phyloP scores from a whole-genome alignment of 2,113 vertebrate species.

The Hyperopisus bebe region DNA sequence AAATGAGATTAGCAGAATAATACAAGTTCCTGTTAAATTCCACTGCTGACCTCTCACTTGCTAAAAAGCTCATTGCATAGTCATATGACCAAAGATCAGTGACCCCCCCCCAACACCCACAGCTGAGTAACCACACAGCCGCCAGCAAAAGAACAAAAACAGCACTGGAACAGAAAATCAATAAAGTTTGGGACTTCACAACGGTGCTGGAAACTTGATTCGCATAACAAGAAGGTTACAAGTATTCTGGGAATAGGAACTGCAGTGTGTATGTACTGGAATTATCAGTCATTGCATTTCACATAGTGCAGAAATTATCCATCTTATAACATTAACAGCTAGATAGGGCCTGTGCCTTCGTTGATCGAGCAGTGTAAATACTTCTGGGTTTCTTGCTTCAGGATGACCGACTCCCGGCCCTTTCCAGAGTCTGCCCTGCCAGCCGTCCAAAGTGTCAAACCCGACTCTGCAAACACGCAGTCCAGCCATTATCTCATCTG shows the following conservation, averaged over 20 bases:
- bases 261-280: neutral
- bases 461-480: conserved; percentile 3
- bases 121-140: neutral
- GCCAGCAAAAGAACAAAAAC: neutral
- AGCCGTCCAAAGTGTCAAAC: neutral
- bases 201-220: neutral
- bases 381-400: neutral
- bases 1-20: neutral
- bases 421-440: neutral
- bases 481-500: neutral
- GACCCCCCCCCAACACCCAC: neutral
- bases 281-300: neutral
- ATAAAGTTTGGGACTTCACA: neutral
- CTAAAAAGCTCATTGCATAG: neutral
- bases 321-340: neutral
- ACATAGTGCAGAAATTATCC: neutral
- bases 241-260: neutral
- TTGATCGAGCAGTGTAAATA: neutral
- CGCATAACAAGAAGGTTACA: neutral
- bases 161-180: neutral
- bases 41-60: neutral
- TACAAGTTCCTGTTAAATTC: neutral
- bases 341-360: neutral
- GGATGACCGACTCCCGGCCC: neutral
- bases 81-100: conserved; percentile 8